phyloP scores from a whole-genome alignment of 2,797 vertebrate species.

The Schizopygopsis pylzovi region DNA sequence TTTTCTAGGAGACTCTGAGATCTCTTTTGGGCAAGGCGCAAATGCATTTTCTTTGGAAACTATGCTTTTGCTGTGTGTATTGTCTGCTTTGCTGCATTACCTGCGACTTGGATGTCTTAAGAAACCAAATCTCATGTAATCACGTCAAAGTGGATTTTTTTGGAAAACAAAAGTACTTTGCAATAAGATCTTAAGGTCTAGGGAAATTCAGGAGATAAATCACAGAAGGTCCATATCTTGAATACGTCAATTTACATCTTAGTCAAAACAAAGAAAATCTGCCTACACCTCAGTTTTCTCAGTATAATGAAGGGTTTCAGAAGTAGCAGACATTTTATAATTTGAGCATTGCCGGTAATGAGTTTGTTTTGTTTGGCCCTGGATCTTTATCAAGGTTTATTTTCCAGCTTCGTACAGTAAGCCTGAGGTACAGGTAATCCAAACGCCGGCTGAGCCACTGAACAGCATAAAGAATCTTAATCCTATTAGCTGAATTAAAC shows the following conservation, averaged over 20 bases:
- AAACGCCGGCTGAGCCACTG: slow-evolving; percentile 74
- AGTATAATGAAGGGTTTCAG: slow-evolving; percentile 76
- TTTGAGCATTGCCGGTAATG: slow-evolving; percentile 66
- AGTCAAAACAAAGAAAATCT: slow-evolving; percentile 70
- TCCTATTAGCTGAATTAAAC: slow-evolving; percentile 76
- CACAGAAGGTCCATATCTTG: slow-evolving; percentile 70
- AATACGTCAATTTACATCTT: slow-evolving; percentile 69
- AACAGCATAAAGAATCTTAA: slow-evolving; percentile 72
- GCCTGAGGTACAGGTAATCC: slow-evolving; percentile 69
- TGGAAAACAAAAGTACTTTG: slow-evolving; percentile 74
- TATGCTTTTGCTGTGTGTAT: slow-evolving; percentile 52
- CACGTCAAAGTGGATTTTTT: slow-evolving; percentile 70
- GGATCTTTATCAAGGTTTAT: slow-evolving; percentile 74
- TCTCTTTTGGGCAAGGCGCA: slow-evolving; percentile 48
- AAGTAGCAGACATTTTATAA: slow-evolving; percentile 67
- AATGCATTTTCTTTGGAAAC: slow-evolving; percentile 53
- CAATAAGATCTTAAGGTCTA: slow-evolving; percentile 72
- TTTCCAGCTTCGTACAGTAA: slow-evolving; percentile 69
- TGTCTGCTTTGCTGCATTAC: slow-evolving; percentile 67
- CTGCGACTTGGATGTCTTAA: slow-evolving; percentile 71
- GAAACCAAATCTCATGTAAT: slow-evolving; percentile 76
- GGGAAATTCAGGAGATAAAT: slow-evolving; percentile 74
- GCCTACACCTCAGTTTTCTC: slow-evolving; percentile 74
- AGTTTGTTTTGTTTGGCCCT: slow-evolving; percentile 71
- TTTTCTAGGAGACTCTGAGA: slow-evolving; percentile 56